Conservation (phyloP, 2,888 invertebrate genomes). For the Trachelus stipa region DNA sequence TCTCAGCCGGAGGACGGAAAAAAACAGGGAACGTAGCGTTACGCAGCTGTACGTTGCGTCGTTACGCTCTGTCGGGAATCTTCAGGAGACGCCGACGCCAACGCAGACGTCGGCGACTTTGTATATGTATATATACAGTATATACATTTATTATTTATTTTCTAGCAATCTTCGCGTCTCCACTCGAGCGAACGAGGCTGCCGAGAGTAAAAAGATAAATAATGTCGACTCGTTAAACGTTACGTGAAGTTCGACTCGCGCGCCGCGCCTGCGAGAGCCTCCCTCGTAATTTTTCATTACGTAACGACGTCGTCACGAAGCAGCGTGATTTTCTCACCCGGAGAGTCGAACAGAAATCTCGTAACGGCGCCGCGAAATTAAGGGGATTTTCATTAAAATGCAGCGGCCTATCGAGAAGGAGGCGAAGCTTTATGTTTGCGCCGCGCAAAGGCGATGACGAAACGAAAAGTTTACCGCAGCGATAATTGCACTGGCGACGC, state of each 20-base stretch:
- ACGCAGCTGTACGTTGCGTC: conserved; percentile 8
- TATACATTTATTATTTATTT: background rate
- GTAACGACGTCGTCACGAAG: background rate
- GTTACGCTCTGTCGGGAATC: conserved; percentile 18
- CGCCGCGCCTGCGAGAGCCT: background rate
- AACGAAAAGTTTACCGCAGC: background rate
- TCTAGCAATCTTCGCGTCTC: background rate
- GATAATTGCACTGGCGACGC: background rate
- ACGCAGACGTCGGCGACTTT: no score
- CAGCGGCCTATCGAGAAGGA: background rate
- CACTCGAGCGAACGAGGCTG: background rate
- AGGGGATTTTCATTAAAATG: background rate
- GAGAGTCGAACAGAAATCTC: background rate
- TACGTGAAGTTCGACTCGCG: background rate
- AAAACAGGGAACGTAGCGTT: background rate
- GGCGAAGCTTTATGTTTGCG: background rate
- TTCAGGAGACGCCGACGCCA: background rate
- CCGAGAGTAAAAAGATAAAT: background rate
- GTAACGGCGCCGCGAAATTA: background rate
- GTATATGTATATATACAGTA: no score
- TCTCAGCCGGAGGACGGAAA: conserved; percentile 1
- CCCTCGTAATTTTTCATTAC: background rate
- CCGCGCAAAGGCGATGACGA: background rate
- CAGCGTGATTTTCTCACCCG: background rate
- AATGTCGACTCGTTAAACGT: conserved; percentile 1